These are phyloP conservation scores for Dromiciops gliroides DNA, from an alignment of 2,113 vertebrate genomes.

Conservation along the genomic window DNA sequence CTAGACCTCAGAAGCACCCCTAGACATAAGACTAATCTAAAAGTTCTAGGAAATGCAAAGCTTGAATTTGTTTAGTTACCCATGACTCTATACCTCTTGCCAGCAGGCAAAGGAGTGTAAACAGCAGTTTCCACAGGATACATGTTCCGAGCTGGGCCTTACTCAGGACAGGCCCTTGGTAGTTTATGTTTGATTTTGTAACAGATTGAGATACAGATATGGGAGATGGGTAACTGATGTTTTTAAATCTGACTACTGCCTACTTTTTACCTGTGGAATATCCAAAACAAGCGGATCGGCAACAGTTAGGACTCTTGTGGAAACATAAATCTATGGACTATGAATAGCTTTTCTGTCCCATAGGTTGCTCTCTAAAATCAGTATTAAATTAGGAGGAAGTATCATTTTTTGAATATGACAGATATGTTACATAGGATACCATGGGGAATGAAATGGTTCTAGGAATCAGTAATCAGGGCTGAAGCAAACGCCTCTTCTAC, in stretches of 20 bases:
- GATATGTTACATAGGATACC: constrained; percentile 41
- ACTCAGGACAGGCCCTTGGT: not conserved
- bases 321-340: not conserved
- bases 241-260: not conserved
- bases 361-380: constrained; percentile 51
- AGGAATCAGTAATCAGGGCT: constrained; percentile 66
- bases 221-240: not conserved
- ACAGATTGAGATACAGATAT: not conserved
- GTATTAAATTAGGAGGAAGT: constrained; percentile 48
- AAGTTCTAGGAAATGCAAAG: not conserved
- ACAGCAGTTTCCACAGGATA: not conserved
- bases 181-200: not conserved
- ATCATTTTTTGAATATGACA: constrained; percentile 63
- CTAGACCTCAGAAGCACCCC: not conserved
- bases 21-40: not conserved
- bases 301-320: not conserved
- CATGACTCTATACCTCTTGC: not conserved
- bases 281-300: not conserved
- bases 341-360: constrained; percentile 3
- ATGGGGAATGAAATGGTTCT: constrained; percentile 49
- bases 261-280: not conserved
- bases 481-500: constrained; percentile 61
- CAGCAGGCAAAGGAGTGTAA: not conserved
- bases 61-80: not conserved
- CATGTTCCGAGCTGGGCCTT: not conserved